These are phyloP conservation scores for Smithornis capensis DNA, from an alignment of 2,113 vertebrate genomes.

Conservation along the genomic window DNA sequence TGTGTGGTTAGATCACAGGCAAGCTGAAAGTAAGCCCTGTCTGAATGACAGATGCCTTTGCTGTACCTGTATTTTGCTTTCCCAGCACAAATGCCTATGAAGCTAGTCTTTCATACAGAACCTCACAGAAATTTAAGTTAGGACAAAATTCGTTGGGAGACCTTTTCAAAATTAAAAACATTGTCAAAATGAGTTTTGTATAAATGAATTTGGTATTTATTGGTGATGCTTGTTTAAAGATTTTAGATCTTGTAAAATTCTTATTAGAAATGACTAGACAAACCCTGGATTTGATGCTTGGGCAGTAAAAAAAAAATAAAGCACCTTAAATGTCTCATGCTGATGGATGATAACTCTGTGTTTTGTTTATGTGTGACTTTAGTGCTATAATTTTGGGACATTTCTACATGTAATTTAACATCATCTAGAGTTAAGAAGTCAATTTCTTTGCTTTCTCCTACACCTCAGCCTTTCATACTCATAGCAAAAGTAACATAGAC, in stretches of 20 bases:
- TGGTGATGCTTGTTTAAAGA: not conserved
- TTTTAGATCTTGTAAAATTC: not conserved
- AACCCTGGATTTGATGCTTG: not conserved
- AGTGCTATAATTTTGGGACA: not conserved
- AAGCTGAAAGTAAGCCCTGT: conserved; percentile 55
- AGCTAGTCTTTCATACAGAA: not conserved
- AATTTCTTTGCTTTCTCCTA: not conserved
- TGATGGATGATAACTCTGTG: not conserved
- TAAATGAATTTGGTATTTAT: not conserved
- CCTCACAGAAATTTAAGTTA: not conserved
- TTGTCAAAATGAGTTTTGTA: not conserved
- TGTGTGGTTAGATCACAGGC: conserved; percentile 42
- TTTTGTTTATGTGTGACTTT: not conserved
- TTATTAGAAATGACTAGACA: not conserved
- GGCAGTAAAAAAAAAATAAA: not conserved
- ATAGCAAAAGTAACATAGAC: not conserved
- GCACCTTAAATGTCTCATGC: not conserved
- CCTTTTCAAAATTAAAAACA: not conserved
- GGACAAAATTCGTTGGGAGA: not conserved
- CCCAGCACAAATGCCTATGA: not conserved
- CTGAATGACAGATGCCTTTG: conserved; percentile 48
- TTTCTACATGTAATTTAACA: not conserved
- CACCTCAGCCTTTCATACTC: not conserved
- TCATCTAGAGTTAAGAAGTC: not conserved
- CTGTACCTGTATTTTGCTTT: conserved; percentile 19